phyloP scores from a whole-genome alignment of 2,797 vertebrate genomes.

The Urocyon cinereoargenteus region DNA sequence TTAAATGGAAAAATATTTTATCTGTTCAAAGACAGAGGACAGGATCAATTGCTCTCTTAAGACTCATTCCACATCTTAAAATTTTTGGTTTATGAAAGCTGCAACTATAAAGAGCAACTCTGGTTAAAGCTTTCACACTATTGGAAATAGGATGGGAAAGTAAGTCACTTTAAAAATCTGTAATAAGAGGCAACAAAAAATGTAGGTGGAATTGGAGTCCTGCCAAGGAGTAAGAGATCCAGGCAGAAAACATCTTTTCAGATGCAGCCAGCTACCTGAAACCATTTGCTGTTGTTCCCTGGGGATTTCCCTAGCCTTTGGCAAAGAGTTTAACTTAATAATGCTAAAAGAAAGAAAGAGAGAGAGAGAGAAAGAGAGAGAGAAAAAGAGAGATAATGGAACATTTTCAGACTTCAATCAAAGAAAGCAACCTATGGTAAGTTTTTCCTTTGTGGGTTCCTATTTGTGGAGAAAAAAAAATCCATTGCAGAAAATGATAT shows the following conservation, averaged over 20 bases:
- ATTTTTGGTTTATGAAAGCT: slow-evolving; percentile 40
- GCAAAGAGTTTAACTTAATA: not conserved
- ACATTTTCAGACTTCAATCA: slow-evolving; percentile 53
- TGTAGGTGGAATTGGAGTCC: not conserved
- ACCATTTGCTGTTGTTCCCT: not conserved
- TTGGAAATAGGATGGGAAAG: slow-evolving; percentile 14
- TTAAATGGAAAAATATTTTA: slow-evolving; percentile 66
- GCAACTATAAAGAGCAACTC: not conserved
- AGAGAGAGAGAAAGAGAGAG: not conserved
- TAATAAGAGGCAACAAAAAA: slow-evolving; percentile 54
- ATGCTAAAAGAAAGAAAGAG: not conserved
- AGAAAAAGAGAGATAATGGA: not conserved
- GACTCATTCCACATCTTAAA: slow-evolving; percentile 48
- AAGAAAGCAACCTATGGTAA: slow-evolving; percentile 32
- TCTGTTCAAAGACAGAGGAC: slow-evolving; percentile 33
- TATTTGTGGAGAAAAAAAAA: slow-evolving; percentile 54
- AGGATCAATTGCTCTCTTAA: slow-evolving; percentile 32
- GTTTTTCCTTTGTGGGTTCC: slow-evolving; percentile 48
- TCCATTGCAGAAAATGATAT: not conserved
- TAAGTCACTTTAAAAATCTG: slow-evolving; percentile 51
- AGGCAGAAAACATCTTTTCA: slow-evolving; percentile 66
- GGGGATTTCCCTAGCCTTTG: not conserved
- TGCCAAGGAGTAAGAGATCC: slow-evolving; percentile 44
- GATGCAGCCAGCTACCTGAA: slow-evolving; percentile 31
- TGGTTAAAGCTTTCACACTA: slow-evolving; percentile 31